Conservation (phyloP, 1,140 invertebrate genomes). For the Camponotus pennsylvanicus region DNA sequence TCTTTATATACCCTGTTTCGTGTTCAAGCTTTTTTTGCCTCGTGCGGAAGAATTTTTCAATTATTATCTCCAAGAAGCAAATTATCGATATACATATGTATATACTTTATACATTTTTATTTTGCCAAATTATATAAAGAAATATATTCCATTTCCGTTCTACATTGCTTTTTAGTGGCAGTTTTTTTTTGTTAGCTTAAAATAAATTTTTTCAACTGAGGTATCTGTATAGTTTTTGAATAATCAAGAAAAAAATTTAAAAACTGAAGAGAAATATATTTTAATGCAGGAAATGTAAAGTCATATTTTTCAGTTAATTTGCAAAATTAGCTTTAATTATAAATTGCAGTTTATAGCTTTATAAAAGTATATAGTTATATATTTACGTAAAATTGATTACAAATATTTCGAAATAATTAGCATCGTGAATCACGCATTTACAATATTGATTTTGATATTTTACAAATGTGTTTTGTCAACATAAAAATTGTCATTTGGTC, state of each 20-base stretch:
- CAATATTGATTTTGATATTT: not conserved
- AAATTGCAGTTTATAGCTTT: not conserved
- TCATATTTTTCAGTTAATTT: not conserved
- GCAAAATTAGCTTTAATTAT: no score
- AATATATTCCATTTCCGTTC: no score
- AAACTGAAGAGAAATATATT: not conserved
- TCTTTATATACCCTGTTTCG: not conserved
- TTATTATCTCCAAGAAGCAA: not conserved
- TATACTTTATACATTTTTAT: not conserved
- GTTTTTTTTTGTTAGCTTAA: not conserved
- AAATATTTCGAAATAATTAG: no score
- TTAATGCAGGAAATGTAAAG: not conserved
- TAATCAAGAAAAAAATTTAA: not conserved
- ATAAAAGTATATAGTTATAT: not conserved
- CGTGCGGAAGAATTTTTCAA: not conserved
- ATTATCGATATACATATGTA: not conserved
- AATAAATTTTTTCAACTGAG: not conserved
- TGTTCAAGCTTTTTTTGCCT: not conserved
- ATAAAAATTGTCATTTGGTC: conserved; percentile 8
- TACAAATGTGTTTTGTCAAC: not conserved
- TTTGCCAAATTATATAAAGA: no score
- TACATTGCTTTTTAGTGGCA: not conserved
- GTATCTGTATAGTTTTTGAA: not conserved
- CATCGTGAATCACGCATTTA: no score
- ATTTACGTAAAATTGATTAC: no score